Conservation (phyloP, 2,797 vertebrate species). For the Lophotriccus pileatus region DNA sequence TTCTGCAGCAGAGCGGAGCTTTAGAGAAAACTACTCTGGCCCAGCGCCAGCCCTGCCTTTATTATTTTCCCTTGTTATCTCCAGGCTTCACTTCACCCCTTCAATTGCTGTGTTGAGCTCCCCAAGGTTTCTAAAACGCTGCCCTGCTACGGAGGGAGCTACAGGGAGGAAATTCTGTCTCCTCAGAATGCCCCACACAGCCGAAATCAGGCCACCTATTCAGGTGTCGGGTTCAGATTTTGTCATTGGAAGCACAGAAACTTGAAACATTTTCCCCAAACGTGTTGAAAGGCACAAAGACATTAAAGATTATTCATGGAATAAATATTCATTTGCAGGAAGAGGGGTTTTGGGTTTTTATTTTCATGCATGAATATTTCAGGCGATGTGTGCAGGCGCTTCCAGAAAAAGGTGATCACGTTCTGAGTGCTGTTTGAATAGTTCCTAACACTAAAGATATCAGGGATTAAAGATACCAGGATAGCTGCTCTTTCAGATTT, state of each 20-base stretch:
- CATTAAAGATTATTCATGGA: slow-evolving; percentile 25
- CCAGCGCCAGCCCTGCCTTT: not conserved
- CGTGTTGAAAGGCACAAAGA: not conserved
- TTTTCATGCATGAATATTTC: not conserved
- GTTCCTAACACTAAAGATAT: not conserved
- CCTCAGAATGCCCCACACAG: not conserved
- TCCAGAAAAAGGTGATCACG: not conserved
- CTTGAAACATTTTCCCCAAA: not conserved
- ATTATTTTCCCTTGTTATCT: slow-evolving; percentile 23
- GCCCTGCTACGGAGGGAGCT: not conserved
- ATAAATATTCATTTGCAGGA: slow-evolving; percentile 28
- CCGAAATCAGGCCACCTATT: not conserved
- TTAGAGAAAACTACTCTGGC: not conserved
- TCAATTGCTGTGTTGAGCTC: not conserved
- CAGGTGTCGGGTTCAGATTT: not conserved
- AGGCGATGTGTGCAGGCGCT: not conserved
- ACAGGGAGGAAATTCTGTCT: not conserved
- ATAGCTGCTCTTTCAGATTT: not conserved
- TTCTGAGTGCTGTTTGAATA: not conserved
- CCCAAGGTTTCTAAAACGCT: not conserved
- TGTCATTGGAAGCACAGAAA: not conserved
- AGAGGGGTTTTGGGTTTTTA: not conserved
- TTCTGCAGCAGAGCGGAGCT: not conserved
- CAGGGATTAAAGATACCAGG: not conserved
- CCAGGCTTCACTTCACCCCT: not conserved